Conservation (phyloP, 2,113 vertebrate species). For the Macrotis lagotis region DNA sequence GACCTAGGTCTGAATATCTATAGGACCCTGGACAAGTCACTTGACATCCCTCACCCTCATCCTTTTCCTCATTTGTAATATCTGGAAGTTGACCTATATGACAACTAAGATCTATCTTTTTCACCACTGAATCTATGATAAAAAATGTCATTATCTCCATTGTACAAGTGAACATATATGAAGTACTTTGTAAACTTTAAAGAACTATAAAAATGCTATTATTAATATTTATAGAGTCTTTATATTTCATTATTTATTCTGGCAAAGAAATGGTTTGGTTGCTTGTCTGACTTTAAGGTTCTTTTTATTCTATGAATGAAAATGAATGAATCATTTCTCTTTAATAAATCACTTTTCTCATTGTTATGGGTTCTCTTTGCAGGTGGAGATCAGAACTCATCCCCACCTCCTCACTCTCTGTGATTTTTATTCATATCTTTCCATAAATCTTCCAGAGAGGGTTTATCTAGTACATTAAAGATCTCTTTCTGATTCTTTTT, state of each 20-base stretch:
- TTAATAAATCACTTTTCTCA: neutral
- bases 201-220: neutral
- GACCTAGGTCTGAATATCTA: neutral
- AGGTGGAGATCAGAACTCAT: neutral
- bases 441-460: neutral
- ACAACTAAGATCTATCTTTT: neutral
- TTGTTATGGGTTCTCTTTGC: neutral
- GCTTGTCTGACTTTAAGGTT: slow-evolving; percentile 24
- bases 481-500: neutral
- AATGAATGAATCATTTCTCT: neutral
- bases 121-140: neutral
- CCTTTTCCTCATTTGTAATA: neutral
- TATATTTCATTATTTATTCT: slow-evolving; percentile 10
- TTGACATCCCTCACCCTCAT: neutral
- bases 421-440: neutral
- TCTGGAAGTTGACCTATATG: neutral
- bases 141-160: neutral
- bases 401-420: neutral
- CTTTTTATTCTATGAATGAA: slow-evolving; percentile 3
- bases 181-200: neutral
- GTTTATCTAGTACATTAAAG: neutral
- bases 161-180: neutral
- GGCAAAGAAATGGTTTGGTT: slow-evolving; percentile 26
- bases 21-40: neutral
- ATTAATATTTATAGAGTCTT: slow-evolving; percentile 6